These are phyloP conservation scores for Camarhynchus parvulus DNA, from an alignment of 2,113 vertebrate species.

Conservation along the genomic window DNA sequence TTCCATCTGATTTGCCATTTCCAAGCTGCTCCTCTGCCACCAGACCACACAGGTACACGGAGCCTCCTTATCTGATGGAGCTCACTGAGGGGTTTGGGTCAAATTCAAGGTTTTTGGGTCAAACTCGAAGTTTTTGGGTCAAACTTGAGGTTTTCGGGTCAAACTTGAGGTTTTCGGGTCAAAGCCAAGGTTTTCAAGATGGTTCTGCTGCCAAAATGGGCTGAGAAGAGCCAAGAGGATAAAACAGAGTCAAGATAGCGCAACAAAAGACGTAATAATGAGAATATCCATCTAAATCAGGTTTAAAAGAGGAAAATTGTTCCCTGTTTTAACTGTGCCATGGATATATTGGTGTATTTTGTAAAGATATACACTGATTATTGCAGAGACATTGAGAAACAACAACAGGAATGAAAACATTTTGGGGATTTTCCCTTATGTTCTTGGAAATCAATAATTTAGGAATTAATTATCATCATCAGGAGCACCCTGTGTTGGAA, in stretches of 20 bases:
- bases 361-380: background rate
- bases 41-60: slow-evolving; percentile 56
- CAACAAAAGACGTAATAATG: background rate
- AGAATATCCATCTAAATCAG: background rate
- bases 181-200: background rate
- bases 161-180: background rate
- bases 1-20: slow-evolving; percentile 55
- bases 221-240: background rate
- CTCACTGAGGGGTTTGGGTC: background rate
- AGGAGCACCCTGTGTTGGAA: background rate
- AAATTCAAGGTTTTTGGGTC: background rate
- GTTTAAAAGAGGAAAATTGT: background rate
- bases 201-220: background rate
- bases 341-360: background rate
- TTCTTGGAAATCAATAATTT: background rate
- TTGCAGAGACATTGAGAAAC: background rate
- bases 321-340: fast-evolving
- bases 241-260: background rate
- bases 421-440: background rate
- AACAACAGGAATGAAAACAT: fast-evolving
- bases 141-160: fast-evolving
- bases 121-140: background rate
- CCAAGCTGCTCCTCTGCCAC: slow-evolving; percentile 33
- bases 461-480: background rate
- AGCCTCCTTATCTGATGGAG: slow-evolving; percentile 11